phyloP scores from a whole-genome alignment of 2,888 invertebrate species.

The Yponomeuta sedellus region DNA sequence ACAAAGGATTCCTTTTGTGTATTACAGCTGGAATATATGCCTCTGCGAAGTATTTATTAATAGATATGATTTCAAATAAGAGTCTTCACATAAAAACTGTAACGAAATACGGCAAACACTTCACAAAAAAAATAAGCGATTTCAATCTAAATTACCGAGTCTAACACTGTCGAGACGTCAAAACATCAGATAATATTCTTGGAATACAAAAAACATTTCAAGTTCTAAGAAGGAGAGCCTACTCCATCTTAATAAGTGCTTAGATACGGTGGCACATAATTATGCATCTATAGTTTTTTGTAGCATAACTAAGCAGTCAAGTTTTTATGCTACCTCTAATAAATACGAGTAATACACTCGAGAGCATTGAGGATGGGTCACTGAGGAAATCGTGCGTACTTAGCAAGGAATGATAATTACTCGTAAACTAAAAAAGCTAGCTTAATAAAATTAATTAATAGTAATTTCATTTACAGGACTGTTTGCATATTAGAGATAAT shows the following conservation, averaged over 20 bases:
- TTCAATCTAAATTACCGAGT: slow-evolving; percentile 10
- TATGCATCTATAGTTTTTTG: slow-evolving; percentile 25
- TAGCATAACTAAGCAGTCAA: slow-evolving; percentile 19
- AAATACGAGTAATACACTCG: slow-evolving; percentile 10
- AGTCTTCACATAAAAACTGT: too few relatives aligned
- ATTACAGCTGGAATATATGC: too few relatives aligned
- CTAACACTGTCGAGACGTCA: slow-evolving; percentile 32
- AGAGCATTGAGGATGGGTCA: background rate
- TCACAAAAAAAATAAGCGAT: background rate
- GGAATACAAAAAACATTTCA: slow-evolving; percentile 35
- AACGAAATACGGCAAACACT: background rate
- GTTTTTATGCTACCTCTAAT: slow-evolving; percentile 8
- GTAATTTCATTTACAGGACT: too few relatives aligned
- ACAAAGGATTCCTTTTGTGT: too few relatives aligned
- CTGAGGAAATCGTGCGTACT: too few relatives aligned
- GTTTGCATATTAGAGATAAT: too few relatives aligned
- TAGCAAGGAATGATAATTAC: too few relatives aligned
- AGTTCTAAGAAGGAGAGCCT: slow-evolving; percentile 31
- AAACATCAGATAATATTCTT: slow-evolving; percentile 39
- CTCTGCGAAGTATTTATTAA: too few relatives aligned
- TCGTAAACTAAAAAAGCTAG: too few relatives aligned
- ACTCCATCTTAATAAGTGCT: slow-evolving; percentile 33
- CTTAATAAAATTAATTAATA: too few relatives aligned
- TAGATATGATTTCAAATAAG: too few relatives aligned
- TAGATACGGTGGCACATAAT: slow-evolving; percentile 24